Conservation (phyloP, 2,888 invertebrate species). For the Synanthedon vespiformis region DNA sequence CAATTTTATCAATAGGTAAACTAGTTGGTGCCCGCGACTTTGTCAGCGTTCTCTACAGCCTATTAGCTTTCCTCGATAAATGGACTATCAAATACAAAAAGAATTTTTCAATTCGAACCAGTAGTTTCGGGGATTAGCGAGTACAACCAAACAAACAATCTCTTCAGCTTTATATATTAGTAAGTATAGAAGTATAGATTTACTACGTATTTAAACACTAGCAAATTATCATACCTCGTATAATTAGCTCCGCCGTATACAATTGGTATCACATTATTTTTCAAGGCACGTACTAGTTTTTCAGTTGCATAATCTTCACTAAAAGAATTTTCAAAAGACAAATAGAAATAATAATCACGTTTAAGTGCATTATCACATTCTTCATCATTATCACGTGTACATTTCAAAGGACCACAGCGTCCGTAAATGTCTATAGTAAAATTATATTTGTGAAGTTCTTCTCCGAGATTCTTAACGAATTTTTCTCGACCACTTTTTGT, state of each 20-base stretch:
- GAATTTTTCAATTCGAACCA: too few relatives aligned
- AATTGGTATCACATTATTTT: slow-evolving; percentile 72
- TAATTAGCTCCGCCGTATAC: slow-evolving; percentile 74
- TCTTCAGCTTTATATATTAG: too few relatives aligned
- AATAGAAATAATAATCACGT: slow-evolving; percentile 36
- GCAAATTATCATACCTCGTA: neutral
- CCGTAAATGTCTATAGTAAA: slow-evolving; percentile 31
- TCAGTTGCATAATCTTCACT: slow-evolving; percentile 39
- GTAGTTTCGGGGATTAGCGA: too few relatives aligned
- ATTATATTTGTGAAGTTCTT: slow-evolving; percentile 20
- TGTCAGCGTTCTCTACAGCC: too few relatives aligned
- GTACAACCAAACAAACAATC: too few relatives aligned
- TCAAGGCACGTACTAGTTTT: slow-evolving; percentile 30
- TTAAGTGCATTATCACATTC: slow-evolving; percentile 26
- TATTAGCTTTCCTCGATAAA: too few relatives aligned
- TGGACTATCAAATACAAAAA: too few relatives aligned
- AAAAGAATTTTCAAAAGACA: slow-evolving; percentile 44
- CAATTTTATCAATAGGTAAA: too few relatives aligned
- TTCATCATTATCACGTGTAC: slow-evolving; percentile 13
- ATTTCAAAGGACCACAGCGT: slow-evolving; percentile 17
- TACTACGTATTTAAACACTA: too few relatives aligned
- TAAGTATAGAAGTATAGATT: too few relatives aligned
- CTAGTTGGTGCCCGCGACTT: too few relatives aligned
- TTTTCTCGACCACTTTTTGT: slow-evolving; percentile 20
- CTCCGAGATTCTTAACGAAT: slow-evolving; percentile 18